phyloP scores from a whole-genome alignment of 1,140 invertebrate species.

The Protaetia brevitarsis region DNA sequence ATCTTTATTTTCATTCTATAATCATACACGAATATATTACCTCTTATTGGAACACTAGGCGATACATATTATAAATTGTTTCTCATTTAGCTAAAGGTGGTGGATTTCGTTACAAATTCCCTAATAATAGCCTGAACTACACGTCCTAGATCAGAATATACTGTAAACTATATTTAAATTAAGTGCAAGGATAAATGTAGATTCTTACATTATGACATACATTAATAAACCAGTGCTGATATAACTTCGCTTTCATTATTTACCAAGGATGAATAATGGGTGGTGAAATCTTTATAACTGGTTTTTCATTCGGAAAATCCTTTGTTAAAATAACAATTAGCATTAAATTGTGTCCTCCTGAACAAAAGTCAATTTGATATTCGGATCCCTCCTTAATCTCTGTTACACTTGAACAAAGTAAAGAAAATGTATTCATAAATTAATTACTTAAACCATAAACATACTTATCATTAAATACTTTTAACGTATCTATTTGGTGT shows the following conservation, averaged over 20 bases:
- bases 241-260: slow-evolving; percentile 61
- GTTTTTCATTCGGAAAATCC: slow-evolving; percentile 73
- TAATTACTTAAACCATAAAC: slow-evolving; percentile 28
- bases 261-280: slow-evolving; percentile 66
- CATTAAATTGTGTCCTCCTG: slow-evolving; percentile 59
- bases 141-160: slow-evolving; percentile 72
- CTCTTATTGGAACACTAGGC: slow-evolving; percentile 47
- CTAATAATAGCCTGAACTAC: slow-evolving; percentile 75
- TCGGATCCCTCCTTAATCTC: slow-evolving; percentile 67
- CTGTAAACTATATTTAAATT: slow-evolving; percentile 57
- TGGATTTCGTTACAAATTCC: slow-evolving; percentile 68
- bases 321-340: slow-evolving; percentile 61
- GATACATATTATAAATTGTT: slow-evolving; percentile 39
- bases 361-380: slow-evolving; percentile 66
- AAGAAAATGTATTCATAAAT: slow-evolving; percentile 18
- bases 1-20: neutral
- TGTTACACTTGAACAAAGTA: slow-evolving; percentile 58
- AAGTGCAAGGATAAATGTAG: slow-evolving; percentile 7
- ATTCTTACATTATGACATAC: slow-evolving; percentile 48
- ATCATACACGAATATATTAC: slow-evolving; percentile 32
- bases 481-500: slow-evolving; percentile 68
- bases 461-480: slow-evolving; percentile 64
- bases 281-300: slow-evolving; percentile 64
- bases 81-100: slow-evolving; percentile 52
- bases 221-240: slow-evolving; percentile 66